Evolutionary conservation across 2,113 vertebrate genomes (phyloP), one percentile per base, ranked within the genome.

Genomic region (Percina caprodes): DNA sequence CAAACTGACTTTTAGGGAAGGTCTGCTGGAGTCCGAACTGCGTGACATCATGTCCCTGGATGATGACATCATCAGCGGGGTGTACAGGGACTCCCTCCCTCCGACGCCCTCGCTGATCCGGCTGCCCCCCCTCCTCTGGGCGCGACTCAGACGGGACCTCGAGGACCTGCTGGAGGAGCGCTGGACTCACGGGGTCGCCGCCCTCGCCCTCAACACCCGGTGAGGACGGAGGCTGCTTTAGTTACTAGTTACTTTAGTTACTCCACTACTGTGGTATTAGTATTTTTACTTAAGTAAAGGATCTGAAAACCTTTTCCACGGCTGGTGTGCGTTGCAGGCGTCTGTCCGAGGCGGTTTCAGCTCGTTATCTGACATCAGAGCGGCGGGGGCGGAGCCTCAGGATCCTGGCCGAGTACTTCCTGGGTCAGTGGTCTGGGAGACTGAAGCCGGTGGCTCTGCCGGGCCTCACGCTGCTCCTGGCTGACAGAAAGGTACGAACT

Each of bases 1-100:
- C 16, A 10, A 26, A 5, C 12, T 51, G 0, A 71, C 21, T 85
- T 62, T 65, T 91, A 98, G 97, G 90, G 89, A 91, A 0, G 96
- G 95, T 2, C 89, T 97, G 45, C 93, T 96, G 10, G 97, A 97
- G 71, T 90, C 71, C 0, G 96, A 98, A 65, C 83, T 98, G 69
- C 94, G 94, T 70, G 97, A 97, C 10, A 15, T 97, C 49, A 73
- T 97, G 83, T 97, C 97, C 26, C 80, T 97, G 84, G 96, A 97
- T 0, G 88, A 97, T 39, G 94, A 96, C 26, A 88, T 97, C 72
- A 93, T 97, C n/a, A 72, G 89, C 45, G 95, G 95, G 15, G 94
- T 95, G 54, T 97, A 97, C 85, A 89, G 45, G 30, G 85, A 89
- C 83, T 94, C 92, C 71, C 91, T 94, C 0, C 96, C 96, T 0